A percentile compares a stretch with the other conserved stretches of the same genome.
Evolutionary conservation across 2,888 invertebrate genomes (phyloP).

Genomic region (Noctuana brunneofusca): DNA sequence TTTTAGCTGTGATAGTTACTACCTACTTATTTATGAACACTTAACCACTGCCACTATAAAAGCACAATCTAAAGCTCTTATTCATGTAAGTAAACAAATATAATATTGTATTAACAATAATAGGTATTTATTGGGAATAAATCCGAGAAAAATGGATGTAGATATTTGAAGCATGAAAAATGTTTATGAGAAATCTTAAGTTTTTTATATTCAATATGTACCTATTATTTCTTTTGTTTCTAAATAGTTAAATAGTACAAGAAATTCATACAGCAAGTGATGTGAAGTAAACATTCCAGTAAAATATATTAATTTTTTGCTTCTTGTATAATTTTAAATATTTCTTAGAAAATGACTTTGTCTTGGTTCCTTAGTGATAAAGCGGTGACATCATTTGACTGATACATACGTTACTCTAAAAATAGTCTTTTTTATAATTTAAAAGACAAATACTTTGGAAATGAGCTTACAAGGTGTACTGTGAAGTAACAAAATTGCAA

Average conservation of each 20-base stretch:
- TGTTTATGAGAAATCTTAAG: too few species aligned
- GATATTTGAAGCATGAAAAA: too few species aligned
- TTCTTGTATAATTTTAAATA: constrained; percentile 10
- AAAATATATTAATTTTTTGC: constrained; percentile 1
- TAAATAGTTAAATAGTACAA: neutral
- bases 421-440: neutral
- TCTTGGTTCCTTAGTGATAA: too few species aligned
- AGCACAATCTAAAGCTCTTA: constrained; percentile 5
- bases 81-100: neutral
- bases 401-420: neutral
- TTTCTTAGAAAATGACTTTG: neutral
- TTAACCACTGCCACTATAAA: constrained; percentile 16
- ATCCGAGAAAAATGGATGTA: too few species aligned
- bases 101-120: neutral
- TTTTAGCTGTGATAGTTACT: constrained; percentile 43
- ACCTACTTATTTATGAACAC: constrained; percentile 21
- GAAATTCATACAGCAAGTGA: neutral
- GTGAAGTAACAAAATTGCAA: neutral
- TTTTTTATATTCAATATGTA: too few species aligned
- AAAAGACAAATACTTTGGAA: neutral
- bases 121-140: neutral
- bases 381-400: constrained; percentile 17
- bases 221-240: neutral
- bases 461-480: neutral
- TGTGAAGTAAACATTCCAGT: neutral